phyloP scores from a whole-genome alignment of 2,113 vertebrate species.

The Brachypteracias leptosomus region DNA sequence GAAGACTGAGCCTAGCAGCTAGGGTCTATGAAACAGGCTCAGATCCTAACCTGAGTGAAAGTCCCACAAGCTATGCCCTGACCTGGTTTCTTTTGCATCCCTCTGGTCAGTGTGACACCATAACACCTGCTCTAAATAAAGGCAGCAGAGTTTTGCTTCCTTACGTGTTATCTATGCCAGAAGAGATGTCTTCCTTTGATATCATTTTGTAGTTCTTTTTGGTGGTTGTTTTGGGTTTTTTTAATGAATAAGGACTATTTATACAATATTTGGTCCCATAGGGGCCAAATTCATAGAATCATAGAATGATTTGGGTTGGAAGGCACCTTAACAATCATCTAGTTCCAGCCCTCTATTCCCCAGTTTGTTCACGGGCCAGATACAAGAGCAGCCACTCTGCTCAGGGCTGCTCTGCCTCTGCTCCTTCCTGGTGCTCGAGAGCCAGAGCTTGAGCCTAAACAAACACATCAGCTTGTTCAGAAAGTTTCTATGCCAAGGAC shows the following conservation, averaged over 20 bases:
- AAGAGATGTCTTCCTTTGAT: neutral
- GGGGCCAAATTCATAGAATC: neutral
- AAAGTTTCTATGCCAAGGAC: neutral
- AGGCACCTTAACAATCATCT: neutral
- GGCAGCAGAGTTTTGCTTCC: neutral
- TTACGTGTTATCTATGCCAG: neutral
- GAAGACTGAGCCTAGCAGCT: neutral
- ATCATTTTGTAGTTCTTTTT: neutral
- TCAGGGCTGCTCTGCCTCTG: neutral
- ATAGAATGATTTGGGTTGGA: neutral
- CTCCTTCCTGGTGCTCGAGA: neutral
- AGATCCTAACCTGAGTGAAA: neutral
- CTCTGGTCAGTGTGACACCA: neutral
- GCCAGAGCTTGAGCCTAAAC: neutral
- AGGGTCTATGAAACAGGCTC: neutral
- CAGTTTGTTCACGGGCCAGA: neutral
- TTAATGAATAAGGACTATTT: neutral
- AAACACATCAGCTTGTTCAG: neutral
- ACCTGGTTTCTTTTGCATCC: neutral
- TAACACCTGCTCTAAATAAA: neutral
- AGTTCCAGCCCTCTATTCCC: neutral
- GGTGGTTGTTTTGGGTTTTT: neutral
- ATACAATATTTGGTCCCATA: neutral
- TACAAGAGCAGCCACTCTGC: neutral
- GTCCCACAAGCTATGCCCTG: neutral